These are phyloP conservation scores for Darwinula stevensoni DNA, from an alignment of 2,888 invertebrate species.

Conservation along the genomic window DNA sequence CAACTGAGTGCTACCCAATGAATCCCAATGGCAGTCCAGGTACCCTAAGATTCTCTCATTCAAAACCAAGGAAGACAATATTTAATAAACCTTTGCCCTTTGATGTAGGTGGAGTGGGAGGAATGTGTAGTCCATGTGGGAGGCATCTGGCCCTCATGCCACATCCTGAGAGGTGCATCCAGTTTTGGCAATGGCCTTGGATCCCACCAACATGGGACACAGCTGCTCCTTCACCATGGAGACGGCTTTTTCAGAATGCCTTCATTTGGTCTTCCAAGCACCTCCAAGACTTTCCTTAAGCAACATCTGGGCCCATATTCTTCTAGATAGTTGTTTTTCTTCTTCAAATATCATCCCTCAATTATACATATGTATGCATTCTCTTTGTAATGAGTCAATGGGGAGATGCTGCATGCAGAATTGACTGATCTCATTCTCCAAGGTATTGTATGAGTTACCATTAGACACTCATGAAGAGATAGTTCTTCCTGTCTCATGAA, in stretches of 20 bases:
- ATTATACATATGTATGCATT: too few species aligned
- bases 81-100: constrained; percentile 6
- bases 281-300: too few species aligned
- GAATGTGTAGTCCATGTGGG: constrained; percentile 60
- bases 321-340: too few species aligned
- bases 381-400: too few species aligned
- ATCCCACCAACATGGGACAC: constrained; percentile 17
- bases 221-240: constrained; percentile 18
- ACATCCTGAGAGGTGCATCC: constrained; percentile 75
- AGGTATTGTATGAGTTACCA: too few species aligned
- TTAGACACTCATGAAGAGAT: too few species aligned
- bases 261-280: constrained; percentile 15
- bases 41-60: too few species aligned
- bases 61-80: not conserved
- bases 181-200: constrained; percentile 71
- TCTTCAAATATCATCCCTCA: too few species aligned
- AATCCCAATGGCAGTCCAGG: constrained; percentile 75
- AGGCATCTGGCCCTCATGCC: constrained; percentile 95
- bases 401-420: too few species aligned
- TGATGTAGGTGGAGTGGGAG: constrained; percentile 57
- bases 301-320: too few species aligned
- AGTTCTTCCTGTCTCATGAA: too few species aligned
- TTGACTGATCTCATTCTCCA: too few species aligned
- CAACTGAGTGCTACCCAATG: constrained; percentile 59
- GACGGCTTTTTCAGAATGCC: constrained; percentile 22